Evolutionary conservation across 2,888 invertebrate species (phyloP), one percentile per base, ranked within the genome.

Genomic region (Patella pellucida): DNA sequence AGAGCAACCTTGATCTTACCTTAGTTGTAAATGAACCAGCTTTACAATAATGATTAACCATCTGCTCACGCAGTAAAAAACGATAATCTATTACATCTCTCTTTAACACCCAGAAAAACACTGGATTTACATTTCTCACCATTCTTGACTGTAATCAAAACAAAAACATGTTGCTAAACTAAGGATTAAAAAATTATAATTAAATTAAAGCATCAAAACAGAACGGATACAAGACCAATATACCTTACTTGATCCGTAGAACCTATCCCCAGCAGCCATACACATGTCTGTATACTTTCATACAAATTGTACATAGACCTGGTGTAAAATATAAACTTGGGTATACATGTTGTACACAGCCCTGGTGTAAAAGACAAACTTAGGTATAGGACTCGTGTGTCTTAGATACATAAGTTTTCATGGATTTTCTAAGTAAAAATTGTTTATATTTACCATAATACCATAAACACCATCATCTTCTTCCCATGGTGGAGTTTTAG

Each of bases 71-170:
- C 84, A 92, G 93, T 19, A 94, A 91, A 75, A 92, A 91, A 71
- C 92, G 93, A 93, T 95, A 94, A 85, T 96, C 95, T 81, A 94
- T 94, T 91, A 94, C 95, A 82, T 97, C 96, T 77, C 95, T 94
- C 81, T 95, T 94, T 75, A 96, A 94, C 70, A 96, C 96, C 97
- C 97, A 97, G 54, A 97, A 93, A 85, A 97, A 96, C 86, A 97
- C 96, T 1, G 96, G 95, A 70, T 87, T 87, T 19, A 84, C 84
- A 80, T 90, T 90, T 67, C 90, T 82, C 5, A 90, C 89, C 75
- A 91, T 85, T 19, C 91, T 88, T 23, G 91, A 91, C 89, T 89
- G 85, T 70, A 82, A 82, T 41, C 68, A 41, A 73, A 69, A 77
- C 68, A 23, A 41, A 41, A 41, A 41, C 41, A 27, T 27, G 41